A percentile compares a stretch with the other conserved stretches of the same genome.
These are phyloP conservation scores for Aphrocallistes beatrix DNA, from an alignment of 37 sponge, comb jelly and placozoan species.

Conservation along the genomic window DNA sequence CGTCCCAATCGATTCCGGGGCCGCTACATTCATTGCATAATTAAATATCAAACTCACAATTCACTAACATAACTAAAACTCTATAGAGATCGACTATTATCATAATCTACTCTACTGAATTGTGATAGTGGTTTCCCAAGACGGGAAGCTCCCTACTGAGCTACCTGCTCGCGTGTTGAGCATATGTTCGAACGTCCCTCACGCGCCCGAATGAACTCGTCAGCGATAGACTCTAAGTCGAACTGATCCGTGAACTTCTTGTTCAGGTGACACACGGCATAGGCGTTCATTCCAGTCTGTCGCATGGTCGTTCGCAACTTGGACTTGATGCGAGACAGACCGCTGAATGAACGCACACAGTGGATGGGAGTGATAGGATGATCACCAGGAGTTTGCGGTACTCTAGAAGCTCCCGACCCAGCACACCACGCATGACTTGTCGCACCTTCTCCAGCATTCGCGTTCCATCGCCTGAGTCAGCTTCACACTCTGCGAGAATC, in stretches of 20 bases:
- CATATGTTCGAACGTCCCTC: neutral
- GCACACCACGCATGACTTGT: neutral
- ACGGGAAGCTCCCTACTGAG: neutral
- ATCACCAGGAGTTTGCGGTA: neutral
- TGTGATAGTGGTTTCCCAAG: neutral
- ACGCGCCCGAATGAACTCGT: neutral
- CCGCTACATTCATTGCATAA: neutral
- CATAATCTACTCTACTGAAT: neutral
- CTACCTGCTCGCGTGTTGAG: neutral
- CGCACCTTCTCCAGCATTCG: neutral
- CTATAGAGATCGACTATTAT: neutral
- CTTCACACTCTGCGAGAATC: neutral
- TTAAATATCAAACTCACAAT: neutral
- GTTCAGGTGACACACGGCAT: neutral
- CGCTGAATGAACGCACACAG: neutral
- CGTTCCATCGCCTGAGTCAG: neutral
- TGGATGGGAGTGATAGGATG: neutral
- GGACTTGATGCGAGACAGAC: neutral
- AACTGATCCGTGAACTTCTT: neutral
- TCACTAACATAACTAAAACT: neutral
- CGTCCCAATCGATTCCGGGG: neutral
- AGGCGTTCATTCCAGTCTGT: neutral
- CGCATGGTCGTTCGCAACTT: neutral
- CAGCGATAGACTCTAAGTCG: neutral
- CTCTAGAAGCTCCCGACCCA: neutral